These are phyloP conservation scores for Netelia melanura DNA, from an alignment of 2,888 invertebrate genomes.

Conservation along the genomic window DNA sequence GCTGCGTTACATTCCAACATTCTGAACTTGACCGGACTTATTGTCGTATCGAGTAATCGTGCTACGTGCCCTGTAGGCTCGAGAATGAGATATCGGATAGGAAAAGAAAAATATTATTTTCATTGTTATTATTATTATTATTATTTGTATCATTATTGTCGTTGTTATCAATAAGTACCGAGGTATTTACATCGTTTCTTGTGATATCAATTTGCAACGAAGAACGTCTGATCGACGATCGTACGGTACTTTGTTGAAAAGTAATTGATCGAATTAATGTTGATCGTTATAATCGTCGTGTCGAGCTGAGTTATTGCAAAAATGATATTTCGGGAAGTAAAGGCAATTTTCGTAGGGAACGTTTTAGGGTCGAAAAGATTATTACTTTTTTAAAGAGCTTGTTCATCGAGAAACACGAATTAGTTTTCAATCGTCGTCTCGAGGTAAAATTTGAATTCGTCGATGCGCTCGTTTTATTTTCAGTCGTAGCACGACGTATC, in stretches of 20 bases:
- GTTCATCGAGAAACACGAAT: conserved; percentile 14
- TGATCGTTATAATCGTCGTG: no score
- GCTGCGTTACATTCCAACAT: background rate
- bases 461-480: conserved; percentile 8
- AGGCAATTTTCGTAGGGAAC: no score
- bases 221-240: no score
- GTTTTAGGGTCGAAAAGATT: background rate
- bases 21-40: conserved; percentile 20
- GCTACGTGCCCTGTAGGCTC: background rate
- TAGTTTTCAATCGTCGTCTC: conserved; percentile 45
- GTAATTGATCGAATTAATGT: no score
- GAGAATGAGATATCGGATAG: background rate
- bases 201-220: conserved; percentile 8
- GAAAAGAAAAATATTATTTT: background rate
- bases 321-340: no score
- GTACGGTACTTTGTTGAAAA: no score
- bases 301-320: no score
- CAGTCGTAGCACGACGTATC: conserved; percentile 27
- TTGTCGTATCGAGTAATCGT: conserved; percentile 10
- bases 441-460: background rate
- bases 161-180: no score
- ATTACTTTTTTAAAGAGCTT: background rate
- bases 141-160: conserved; percentile 5
- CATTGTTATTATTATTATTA: background rate
- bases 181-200: background rate